Percentiles rank a stretch among this genome's conserved stretches.
Evolutionary conservation across 1,140 invertebrate species (phyloP).

Genomic region (Drosophila busckii): DNA sequence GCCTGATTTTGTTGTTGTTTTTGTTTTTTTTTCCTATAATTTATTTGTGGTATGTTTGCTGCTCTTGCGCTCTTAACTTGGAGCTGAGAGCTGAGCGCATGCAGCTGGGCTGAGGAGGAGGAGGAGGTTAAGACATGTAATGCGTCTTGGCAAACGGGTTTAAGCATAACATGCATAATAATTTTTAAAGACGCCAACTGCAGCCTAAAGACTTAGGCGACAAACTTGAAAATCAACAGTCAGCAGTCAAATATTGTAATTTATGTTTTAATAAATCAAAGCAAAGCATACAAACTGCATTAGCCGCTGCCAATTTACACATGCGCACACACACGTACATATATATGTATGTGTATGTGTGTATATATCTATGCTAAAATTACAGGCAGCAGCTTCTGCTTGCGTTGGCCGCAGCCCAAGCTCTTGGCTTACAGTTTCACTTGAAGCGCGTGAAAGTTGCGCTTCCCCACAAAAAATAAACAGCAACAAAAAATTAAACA

Average conservation of each 20-base stretch:
- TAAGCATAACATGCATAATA: slow-evolving; percentile 46
- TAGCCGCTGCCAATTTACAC: no score
- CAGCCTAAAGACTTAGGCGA: slow-evolving; percentile 37
- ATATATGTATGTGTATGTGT: no score
- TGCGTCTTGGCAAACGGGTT: slow-evolving; percentile 46
- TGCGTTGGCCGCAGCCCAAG: slow-evolving; percentile 46
- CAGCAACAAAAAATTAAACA: slow-evolving; percentile 13
- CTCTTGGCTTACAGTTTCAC: slow-evolving; percentile 69
- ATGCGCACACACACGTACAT: no score
- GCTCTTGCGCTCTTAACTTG: slow-evolving; percentile 2
- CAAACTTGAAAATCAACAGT: slow-evolving; percentile 29
- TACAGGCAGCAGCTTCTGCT: slow-evolving; percentile 38
- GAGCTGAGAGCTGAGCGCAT: neutral
- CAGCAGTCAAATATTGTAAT: slow-evolving; percentile 9
- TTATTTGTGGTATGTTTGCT: slow-evolving; percentile 14
- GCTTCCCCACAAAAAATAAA: slow-evolving; percentile 43
- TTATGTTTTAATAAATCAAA: no score
- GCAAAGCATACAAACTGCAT: neutral
- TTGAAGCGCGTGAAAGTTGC: slow-evolving; percentile 71
- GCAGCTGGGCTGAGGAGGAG: neutral
- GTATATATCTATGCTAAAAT: no score
- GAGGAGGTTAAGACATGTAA: neutral
- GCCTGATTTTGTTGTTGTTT: slow-evolving; percentile 55
- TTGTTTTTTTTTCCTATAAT: slow-evolving; percentile 30
- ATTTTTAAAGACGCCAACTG: slow-evolving; percentile 17